Evolutionary conservation across 2,888 invertebrate species (phyloP).

Genomic region (Tipula unca): DNA sequence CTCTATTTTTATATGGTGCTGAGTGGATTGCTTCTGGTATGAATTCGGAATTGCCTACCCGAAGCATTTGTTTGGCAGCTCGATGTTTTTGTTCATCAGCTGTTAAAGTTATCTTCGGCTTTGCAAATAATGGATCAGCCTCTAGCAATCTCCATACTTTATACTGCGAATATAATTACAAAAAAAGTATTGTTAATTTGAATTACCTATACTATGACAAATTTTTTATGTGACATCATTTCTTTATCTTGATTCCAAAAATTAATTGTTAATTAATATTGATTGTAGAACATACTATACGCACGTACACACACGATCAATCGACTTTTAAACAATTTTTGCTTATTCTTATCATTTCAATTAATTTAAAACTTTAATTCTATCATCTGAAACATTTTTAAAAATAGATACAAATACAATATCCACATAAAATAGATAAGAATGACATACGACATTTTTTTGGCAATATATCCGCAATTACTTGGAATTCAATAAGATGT

Average conservation of each 20-base stretch:
- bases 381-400: no score
- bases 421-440: no score
- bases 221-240: background rate
- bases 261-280: background rate
- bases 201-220: slow-evolving; percentile 24
- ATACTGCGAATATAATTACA: slow-evolving; percentile 49
- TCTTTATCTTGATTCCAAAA: background rate
- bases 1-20: slow-evolving; percentile 31
- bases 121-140: slow-evolving; percentile 69
- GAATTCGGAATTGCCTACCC: slow-evolving; percentile 57
- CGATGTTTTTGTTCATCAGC: slow-evolving; percentile 66
- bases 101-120: slow-evolving; percentile 50
- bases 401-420: no score
- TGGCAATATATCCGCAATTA: no score
- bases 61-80: slow-evolving; percentile 58
- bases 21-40: slow-evolving; percentile 48
- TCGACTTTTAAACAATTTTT: no score
- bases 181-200: background rate
- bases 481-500: no score
- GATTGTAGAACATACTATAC: background rate
- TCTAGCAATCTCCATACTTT: slow-evolving; percentile 70
- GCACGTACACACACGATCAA: no score
- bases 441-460: no score
- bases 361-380: no score
- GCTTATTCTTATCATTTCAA: no score